Conservation (phyloP, 2,113 vertebrate genomes). For the Protobothrops flavoviridis region DNA sequence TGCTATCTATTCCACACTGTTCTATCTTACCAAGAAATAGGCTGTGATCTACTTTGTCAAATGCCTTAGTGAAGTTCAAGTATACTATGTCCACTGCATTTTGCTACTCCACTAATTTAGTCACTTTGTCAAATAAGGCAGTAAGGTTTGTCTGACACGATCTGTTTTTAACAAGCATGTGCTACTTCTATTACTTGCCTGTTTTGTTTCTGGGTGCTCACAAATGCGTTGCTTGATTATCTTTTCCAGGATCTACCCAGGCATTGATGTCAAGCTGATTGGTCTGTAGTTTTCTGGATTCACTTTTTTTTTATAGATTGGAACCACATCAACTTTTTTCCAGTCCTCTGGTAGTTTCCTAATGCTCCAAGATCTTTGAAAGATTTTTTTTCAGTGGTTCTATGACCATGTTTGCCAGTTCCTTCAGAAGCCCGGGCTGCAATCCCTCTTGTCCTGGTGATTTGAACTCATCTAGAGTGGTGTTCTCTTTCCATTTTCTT, state of each 20-base stretch:
- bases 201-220: background rate
- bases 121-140: background rate
- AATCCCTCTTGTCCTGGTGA: background rate
- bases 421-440: background rate
- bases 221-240: background rate
- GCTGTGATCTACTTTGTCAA: background rate
- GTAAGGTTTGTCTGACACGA: background rate
- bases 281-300: background rate
- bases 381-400: background rate
- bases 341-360: background rate
- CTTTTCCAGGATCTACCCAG: background rate
- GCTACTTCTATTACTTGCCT: background rate
- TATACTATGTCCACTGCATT: background rate
- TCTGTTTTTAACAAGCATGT: background rate
- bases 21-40: background rate
- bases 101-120: background rate
- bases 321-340: background rate
- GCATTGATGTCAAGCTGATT: background rate
- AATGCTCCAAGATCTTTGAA: background rate
- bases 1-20: background rate
- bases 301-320: background rate
- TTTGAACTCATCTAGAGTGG: background rate
- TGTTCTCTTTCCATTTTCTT: background rate
- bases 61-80: background rate
- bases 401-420: background rate